Evolutionary conservation across 1,140 invertebrate species (phyloP), one percentile per base, ranked within the genome.

Genomic region (Euwallacea similis): DNA sequence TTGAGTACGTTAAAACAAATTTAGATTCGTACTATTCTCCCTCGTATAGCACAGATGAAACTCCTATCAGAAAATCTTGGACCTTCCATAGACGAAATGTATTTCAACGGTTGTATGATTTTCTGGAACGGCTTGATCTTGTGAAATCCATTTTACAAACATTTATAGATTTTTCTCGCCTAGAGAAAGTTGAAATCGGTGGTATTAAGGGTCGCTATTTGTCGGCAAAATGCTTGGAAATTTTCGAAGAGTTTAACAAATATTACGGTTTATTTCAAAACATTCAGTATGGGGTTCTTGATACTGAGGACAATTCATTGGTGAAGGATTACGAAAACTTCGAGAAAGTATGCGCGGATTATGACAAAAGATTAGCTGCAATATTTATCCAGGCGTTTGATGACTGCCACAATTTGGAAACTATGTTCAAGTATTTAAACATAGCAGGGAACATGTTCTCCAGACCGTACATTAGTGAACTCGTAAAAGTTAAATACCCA

Each of bases 151-250:
- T 95, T 74, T 87, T 95, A 71, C 86, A 90, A 53, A 88, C 89
- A 0, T 88, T 89, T 0, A 81, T 88, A 6, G 93, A 96, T 80
- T 94, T 94, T 77, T 80, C 90, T n/a, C 95, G 94, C 79, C 79
- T 96, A 60, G 94, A 96, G 82, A 93, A 92, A 80, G 86, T 95
- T 7, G 94, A 96, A 82, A 87, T 95, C 71, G 90, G 89, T 61
- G 92, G 93, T 0, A 83, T 93, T 11, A 87, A 90, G 79, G 91
- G 92, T 13, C 88, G 89, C 77, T 85, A 83, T 55, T 83, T 94
- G 11, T 78, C 77, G 46, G 71, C 83, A 78, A 80, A 78, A 79
- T 86, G 84, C 63, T 80, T 80, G 55, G 83, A 85, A 58, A 83
- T 85, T 55, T 88, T 78, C 76, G 88, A 93, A 13, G 88, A 93